Percentiles rank a stretch among this genome's conserved stretches.
phyloP scores from a whole-genome alignment of 2,113 vertebrate species.

The Eretmochelys imbricata region DNA sequence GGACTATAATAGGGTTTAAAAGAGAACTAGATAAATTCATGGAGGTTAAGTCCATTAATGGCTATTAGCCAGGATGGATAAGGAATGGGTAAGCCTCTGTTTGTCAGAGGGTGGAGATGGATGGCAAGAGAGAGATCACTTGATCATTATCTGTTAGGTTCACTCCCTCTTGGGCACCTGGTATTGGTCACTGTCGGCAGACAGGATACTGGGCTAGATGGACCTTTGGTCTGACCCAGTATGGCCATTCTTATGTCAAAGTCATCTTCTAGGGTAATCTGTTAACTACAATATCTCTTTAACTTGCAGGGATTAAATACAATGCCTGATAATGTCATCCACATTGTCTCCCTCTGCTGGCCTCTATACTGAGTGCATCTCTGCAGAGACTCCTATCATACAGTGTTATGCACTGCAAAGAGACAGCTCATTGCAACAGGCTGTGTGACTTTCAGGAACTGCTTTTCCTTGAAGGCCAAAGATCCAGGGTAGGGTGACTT shows the following conservation, averaged over 20 bases:
- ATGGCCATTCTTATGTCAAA: not conserved
- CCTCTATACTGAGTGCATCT: not conserved
- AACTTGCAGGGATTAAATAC: not conserved
- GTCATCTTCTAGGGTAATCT: constrained; percentile 8
- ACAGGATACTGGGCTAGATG: no score
- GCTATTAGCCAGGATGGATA: no score
- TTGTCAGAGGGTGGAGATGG: no score
- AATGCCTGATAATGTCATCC: constrained; percentile 6
- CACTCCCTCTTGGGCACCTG: no score
- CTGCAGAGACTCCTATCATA: constrained; percentile 10
- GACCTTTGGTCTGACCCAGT: no score
- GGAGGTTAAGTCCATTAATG: no score
- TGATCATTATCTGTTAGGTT: no score
- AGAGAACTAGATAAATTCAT: no score
- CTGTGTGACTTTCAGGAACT: not conserved
- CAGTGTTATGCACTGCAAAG: not conserved
- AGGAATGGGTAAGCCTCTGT: no score
- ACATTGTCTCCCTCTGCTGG: not conserved
- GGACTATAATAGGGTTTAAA: no score
- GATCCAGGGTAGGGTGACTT: not conserved
- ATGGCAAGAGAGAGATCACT: no score
- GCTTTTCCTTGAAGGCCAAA: not conserved
- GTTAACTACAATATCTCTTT: not conserved
- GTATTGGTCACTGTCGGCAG: no score
- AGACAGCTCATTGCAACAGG: not conserved